Percentiles rank a stretch among this genome's conserved stretches.
phyloP scores from a whole-genome alignment of 2,888 invertebrate species.

The Molanna angustata region DNA sequence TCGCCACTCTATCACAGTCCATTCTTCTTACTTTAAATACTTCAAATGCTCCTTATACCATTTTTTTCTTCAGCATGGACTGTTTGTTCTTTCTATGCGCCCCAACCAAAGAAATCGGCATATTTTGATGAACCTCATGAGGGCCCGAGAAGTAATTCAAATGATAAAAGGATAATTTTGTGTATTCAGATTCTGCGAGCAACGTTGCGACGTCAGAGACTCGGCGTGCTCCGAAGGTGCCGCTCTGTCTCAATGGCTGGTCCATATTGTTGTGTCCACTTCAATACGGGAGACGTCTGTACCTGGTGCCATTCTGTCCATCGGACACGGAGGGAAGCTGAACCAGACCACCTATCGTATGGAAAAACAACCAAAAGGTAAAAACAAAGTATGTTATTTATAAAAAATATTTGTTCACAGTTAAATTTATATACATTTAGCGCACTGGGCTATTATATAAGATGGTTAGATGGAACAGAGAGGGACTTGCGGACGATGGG shows the following conservation, averaged over 20 bases:
- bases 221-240: constrained; percentile 25
- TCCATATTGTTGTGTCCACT: constrained; percentile 22
- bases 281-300: constrained; percentile 11
- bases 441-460: too few relatives aligned
- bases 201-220: constrained; percentile 16
- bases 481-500: too few relatives aligned
- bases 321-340: constrained; percentile 22
- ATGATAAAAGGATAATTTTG: too few relatives aligned
- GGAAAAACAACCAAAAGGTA: constrained; percentile 21
- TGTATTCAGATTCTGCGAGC: constrained; percentile 22
- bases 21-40: too few relatives aligned
- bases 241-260: constrained; percentile 18
- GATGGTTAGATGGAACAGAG: too few relatives aligned
- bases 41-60: too few relatives aligned
- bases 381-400: not conserved
- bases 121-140: not conserved
- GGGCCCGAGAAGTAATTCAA: not conserved
- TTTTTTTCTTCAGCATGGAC: too few relatives aligned
- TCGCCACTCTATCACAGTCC: too few relatives aligned
- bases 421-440: too few relatives aligned
- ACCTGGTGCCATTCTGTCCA: constrained; percentile 19
- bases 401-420: too few relatives aligned
- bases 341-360: constrained; percentile 22
- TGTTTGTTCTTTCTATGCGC: not conserved
- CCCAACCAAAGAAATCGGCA: not conserved